phyloP scores from a whole-genome alignment of 2,113 vertebrate species.

The Vulpes lagopus region DNA sequence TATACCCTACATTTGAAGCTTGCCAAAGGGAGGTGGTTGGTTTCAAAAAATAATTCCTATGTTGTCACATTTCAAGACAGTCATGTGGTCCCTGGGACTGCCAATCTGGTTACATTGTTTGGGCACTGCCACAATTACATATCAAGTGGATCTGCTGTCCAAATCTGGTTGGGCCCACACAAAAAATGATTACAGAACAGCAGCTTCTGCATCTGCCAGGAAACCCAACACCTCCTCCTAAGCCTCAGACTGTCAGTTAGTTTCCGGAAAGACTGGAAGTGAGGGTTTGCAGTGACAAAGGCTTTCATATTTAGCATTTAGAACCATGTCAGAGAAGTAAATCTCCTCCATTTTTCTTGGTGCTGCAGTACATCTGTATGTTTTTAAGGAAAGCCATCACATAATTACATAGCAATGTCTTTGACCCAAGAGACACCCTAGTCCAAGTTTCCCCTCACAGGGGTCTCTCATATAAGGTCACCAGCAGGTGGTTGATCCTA shows the following conservation, averaged over 20 bases:
- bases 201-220: conserved; percentile 37
- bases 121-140: conserved; percentile 30
- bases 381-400: conserved; percentile 33
- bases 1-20: neutral
- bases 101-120: conserved; percentile 47
- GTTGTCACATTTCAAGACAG: neutral
- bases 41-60: conserved; percentile 52
- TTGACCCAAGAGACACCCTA: neutral
- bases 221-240: conserved; percentile 62
- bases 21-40: neutral
- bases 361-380: conserved; percentile 40
- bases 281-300: neutral
- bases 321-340: neutral
- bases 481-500: neutral
- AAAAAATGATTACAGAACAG: conserved; percentile 59
- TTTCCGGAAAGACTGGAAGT: conserved; percentile 49
- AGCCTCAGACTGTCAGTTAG: conserved; percentile 62
- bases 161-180: conserved; percentile 30
- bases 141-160: conserved; percentile 58
- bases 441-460: neutral
- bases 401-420: neutral
- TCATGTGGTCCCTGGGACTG: conserved; percentile 2
- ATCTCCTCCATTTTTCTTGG: neutral
- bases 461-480: neutral
- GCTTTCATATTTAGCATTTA: conserved; percentile 34